A percentile compares a stretch with the other conserved stretches of the same genome.
Evolutionary conservation across 2,113 vertebrate genomes (phyloP).

Genomic region (Smithornis capensis): DNA sequence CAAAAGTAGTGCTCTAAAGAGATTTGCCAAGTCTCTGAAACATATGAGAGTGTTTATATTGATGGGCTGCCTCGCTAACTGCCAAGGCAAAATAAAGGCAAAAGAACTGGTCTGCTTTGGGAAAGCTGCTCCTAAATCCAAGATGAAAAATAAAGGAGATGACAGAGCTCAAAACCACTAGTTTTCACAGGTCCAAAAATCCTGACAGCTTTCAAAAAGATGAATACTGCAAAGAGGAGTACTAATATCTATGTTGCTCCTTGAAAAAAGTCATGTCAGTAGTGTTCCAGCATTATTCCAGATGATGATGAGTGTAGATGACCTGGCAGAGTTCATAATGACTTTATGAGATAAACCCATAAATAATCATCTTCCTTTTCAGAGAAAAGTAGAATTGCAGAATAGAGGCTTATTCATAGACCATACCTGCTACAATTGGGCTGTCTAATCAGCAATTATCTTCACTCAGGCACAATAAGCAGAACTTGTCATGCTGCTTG

Average conservation of each 20-base stretch:
- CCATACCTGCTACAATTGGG: neutral
- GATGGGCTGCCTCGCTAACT: neutral
- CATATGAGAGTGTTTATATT: neutral
- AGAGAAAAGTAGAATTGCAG: neutral
- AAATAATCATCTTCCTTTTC: neutral
- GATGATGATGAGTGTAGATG: neutral
- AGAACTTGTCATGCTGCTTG: neutral
- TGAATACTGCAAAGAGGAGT: neutral
- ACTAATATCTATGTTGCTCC: neutral
- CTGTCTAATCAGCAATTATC: neutral
- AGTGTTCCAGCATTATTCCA: neutral
- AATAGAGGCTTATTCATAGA: neutral
- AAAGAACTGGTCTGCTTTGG: neutral
- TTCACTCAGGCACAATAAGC: neutral
- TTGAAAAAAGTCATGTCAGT: neutral
- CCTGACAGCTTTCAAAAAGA: conserved; percentile 21
- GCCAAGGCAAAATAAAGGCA: neutral
- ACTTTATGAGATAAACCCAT: neutral
- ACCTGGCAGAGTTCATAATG: neutral
- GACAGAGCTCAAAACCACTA: neutral
- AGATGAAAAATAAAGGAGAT: neutral
- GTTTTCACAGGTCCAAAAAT: neutral
- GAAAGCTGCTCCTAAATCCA: neutral
- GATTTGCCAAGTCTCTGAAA: neutral
- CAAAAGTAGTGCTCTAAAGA: neutral